Evolutionary conservation across 2,113 vertebrate genomes (phyloP).

Genomic region (Coturnix japonica): DNA sequence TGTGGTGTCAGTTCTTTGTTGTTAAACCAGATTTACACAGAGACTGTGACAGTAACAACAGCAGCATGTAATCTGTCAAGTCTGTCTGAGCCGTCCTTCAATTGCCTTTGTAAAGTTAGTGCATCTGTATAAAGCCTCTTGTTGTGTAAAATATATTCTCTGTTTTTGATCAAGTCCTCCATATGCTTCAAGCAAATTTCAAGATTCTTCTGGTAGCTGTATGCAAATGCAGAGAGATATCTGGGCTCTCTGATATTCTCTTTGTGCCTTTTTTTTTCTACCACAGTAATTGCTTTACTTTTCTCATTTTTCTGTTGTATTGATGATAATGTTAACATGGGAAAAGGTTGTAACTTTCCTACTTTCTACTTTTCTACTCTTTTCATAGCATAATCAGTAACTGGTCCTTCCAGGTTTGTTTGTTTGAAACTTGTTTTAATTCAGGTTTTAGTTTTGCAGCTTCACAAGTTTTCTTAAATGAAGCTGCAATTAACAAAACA

Average conservation of each 20-base stretch:
- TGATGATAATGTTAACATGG: neutral
- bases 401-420: neutral
- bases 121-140: conserved; percentile 28
- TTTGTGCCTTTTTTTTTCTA: neutral
- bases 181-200: conserved; percentile 45
- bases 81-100: conserved; percentile 47
- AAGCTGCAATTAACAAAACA: conserved; percentile 16
- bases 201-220: neutral
- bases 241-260: neutral
- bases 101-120: conserved; percentile 50
- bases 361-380: neutral
- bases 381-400: neutral
- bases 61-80: conserved; percentile 56
- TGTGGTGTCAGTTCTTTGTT: conserved; percentile 41
- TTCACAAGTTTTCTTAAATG: neutral
- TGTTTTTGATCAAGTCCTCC: conserved; percentile 35
- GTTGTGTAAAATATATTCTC: conserved; percentile 34
- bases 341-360: conserved; percentile 15
- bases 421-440: neutral
- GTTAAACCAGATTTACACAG: conserved; percentile 55
- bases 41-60: conserved; percentile 55
- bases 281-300: conserved; percentile 41
- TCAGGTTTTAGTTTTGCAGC: neutral
- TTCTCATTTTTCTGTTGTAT: conserved; percentile 34
- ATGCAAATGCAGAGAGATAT: conserved; percentile 26